These are phyloP conservation scores for Lycophotia porphyrea DNA, from an alignment of 2,888 invertebrate genomes.

Conservation along the genomic window DNA sequence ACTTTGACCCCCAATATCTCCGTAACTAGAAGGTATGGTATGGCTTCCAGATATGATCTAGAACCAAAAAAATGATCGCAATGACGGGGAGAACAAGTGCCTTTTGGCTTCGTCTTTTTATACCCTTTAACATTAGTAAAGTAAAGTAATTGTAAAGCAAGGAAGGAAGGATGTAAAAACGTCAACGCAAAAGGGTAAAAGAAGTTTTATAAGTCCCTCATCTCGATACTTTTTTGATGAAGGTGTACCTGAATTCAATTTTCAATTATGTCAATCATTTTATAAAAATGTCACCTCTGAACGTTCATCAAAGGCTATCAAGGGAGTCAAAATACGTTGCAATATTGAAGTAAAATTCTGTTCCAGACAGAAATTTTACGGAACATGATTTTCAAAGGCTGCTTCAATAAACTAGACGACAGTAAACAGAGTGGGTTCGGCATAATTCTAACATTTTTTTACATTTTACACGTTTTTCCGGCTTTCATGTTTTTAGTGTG, in stretches of 20 bases:
- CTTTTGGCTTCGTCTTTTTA: no score
- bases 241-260: background rate
- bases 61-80: no score
- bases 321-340: conserved; percentile 20
- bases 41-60: no score
- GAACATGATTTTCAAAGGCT: conserved; percentile 34
- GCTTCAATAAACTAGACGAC: conserved; percentile 21
- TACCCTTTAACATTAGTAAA: no score
- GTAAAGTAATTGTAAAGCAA: no score
- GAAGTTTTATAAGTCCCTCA: background rate
- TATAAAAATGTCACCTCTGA: background rate
- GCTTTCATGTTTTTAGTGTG: conserved; percentile 14
- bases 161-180: no score
- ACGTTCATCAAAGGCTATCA: background rate
- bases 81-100: no score
- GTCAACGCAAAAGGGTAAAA: background rate
- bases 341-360: conserved; percentile 7
- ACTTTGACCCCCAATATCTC: no score
- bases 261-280: conserved; percentile 9
- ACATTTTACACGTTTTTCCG: conserved; percentile 12
- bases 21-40: no score
- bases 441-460: conserved; percentile 17
- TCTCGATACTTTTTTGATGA: background rate
- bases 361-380: conserved; percentile 8
- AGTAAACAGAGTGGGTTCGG: conserved; percentile 14